Percentiles rank a stretch among this genome's conserved stretches.
Evolutionary conservation across 2,888 invertebrate species (phyloP).

Genomic region (Eupithecia tripunctaria): DNA sequence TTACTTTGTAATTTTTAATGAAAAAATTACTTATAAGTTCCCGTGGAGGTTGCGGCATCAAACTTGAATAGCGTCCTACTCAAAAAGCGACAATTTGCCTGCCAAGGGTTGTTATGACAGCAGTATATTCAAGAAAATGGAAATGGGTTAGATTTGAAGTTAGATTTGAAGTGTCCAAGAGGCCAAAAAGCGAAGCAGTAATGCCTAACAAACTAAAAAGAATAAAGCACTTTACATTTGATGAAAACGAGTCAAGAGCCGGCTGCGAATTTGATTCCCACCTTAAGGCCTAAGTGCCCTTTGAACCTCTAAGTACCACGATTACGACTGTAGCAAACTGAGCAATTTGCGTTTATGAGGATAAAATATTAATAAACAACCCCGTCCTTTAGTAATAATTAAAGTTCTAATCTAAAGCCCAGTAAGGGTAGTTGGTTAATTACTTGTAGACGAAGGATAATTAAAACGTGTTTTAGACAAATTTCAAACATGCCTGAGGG

Average conservation of each 20-base stretch:
- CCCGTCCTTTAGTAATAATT: constrained; percentile 45
- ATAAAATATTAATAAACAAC: constrained; percentile 7
- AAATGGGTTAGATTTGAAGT: too few species aligned
- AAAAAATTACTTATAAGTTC: too few species aligned
- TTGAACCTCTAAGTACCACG: background rate
- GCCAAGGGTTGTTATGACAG: too few species aligned
- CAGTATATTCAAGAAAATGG: too few species aligned
- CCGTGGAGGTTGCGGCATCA: too few species aligned
- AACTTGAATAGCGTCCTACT: too few species aligned
- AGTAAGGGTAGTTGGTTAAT: constrained; percentile 32
- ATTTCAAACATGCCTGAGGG: background rate
- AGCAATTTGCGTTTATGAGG: constrained; percentile 15
- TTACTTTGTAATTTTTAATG: background rate
- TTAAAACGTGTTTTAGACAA: constrained; percentile 25
- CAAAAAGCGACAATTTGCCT: too few species aligned
- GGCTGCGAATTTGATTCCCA: background rate
- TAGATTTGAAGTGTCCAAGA: too few species aligned
- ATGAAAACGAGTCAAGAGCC: background rate
- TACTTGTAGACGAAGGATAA: constrained; percentile 34
- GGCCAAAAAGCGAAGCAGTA: too few species aligned
- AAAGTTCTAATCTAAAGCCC: constrained; percentile 53
- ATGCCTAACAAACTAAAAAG: too few species aligned
- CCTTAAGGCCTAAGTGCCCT: background rate
- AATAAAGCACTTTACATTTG: background rate
- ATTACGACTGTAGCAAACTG: background rate